These are phyloP conservation scores for Caenorhabditis wallacei DNA, from an alignment of 2,888 invertebrate species.

Conservation along the genomic window DNA sequence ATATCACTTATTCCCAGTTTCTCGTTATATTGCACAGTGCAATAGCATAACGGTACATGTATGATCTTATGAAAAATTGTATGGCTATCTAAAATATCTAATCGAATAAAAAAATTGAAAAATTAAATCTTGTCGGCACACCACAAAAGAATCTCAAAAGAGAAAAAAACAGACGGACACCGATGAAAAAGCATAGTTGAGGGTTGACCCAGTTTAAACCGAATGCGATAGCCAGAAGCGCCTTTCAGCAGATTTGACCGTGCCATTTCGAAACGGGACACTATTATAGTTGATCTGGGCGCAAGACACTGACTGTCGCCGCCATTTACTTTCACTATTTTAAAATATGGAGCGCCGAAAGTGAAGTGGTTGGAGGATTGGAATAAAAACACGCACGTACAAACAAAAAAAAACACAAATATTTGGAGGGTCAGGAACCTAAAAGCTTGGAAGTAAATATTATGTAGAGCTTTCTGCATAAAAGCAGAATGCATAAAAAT, in stretches of 20 bases:
- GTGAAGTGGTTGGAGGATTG: conserved; percentile 42
- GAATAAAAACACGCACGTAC: conserved; percentile 4
- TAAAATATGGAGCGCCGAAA: conserved; percentile 57
- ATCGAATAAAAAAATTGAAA: conserved; percentile 26
- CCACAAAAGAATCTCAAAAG: conserved; percentile 7
- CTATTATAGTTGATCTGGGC: conserved; percentile 59
- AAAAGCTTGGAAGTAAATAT: too few species aligned
- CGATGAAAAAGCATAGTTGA: conserved; percentile 50
- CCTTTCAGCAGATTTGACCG: conserved; percentile 41
- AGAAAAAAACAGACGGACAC: conserved; percentile 28
- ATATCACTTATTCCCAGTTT: conserved; percentile 44
- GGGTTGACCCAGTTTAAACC: conserved; percentile 55
- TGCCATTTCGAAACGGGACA: conserved; percentile 35
- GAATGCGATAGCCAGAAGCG: conserved; percentile 47
- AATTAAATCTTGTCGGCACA: background rate
- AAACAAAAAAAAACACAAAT: conserved; percentile 3
- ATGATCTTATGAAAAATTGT: conserved; percentile 52
- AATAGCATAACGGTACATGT: conserved; percentile 48
- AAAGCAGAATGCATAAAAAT: background rate
- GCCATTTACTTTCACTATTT: conserved; percentile 40
- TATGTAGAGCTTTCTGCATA: background rate
- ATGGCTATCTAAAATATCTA: conserved; percentile 31
- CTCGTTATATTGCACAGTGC: conserved; percentile 53
- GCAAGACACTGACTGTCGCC: conserved; percentile 61
- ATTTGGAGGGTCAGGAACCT: background rate